Conservation (phyloP, 2,797 vertebrate genomes). For the Oreonectes daqikongensis region DNA sequence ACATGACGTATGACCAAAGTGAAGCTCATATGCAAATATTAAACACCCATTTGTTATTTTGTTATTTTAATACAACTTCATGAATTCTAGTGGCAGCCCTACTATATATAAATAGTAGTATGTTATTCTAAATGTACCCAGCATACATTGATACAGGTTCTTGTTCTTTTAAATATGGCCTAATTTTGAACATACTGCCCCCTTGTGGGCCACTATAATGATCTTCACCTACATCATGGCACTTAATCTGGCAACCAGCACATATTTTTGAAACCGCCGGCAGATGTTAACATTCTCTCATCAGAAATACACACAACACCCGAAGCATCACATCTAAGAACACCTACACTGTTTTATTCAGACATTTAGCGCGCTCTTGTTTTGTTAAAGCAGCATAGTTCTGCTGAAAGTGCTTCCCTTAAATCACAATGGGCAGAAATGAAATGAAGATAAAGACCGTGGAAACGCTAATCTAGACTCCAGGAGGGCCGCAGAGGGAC, state of each 20-base stretch:
- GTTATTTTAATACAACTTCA: too few relatives aligned
- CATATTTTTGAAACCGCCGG: slow-evolving; percentile 3
- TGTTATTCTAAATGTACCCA: too few relatives aligned
- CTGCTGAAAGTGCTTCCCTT: slow-evolving; percentile 52
- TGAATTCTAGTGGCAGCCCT: too few relatives aligned
- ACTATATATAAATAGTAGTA: too few relatives aligned
- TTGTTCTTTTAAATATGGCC: slow-evolving; percentile 8
- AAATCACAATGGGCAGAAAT: slow-evolving; percentile 58
- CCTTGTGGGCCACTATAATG: slow-evolving; percentile 50
- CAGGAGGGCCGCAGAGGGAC: slow-evolving; percentile 34
- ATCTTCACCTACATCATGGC: neutral
- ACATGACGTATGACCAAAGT: too few relatives aligned
- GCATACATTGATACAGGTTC: slow-evolving; percentile 21
- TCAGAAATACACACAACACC: slow-evolving; percentile 16
- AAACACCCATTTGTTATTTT: too few relatives aligned
- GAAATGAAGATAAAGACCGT: slow-evolving; percentile 53
- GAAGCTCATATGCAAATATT: too few relatives aligned
- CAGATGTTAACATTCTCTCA: slow-evolving; percentile 18
- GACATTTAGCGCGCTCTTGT: slow-evolving; percentile 48
- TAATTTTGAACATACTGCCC: slow-evolving; percentile 47
- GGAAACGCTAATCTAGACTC: slow-evolving; percentile 40
- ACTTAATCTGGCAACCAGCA: slow-evolving; percentile 21
- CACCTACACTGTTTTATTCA: slow-evolving; percentile 23
- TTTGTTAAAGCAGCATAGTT: slow-evolving; percentile 48
- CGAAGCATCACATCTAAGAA: slow-evolving; percentile 4